Conservation (phyloP, 2,888 invertebrate genomes). For the Sesia apiformis region DNA sequence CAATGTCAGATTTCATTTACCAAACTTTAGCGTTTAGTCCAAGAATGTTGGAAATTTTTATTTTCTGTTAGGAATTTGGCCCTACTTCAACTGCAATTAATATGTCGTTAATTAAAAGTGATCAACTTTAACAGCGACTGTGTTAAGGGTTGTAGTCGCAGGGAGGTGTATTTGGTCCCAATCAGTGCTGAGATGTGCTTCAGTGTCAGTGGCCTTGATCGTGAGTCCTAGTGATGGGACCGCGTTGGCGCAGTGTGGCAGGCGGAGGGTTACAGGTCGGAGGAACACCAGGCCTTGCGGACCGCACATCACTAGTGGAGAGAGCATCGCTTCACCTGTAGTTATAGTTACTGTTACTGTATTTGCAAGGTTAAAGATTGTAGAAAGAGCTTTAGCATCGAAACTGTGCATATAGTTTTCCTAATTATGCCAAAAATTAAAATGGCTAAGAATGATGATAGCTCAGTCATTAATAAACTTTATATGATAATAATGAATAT, state of each 20-base stretch:
- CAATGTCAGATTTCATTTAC: too few relatives aligned
- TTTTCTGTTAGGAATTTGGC: too few relatives aligned
- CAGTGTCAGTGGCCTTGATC: constrained; percentile 86
- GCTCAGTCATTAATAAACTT: too few relatives aligned
- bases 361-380: background rate
- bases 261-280: constrained; percentile 90
- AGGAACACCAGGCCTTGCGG: constrained; percentile 93
- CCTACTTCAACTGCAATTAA: too few relatives aligned
- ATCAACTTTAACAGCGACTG: constrained; percentile 92
- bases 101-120: constrained; percentile 78
- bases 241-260: constrained; percentile 90
- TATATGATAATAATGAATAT: too few relatives aligned
- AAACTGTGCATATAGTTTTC: background rate
- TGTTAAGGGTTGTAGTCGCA: constrained; percentile 87
- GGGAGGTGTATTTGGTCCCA: constrained; percentile 91
- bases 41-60: too few relatives aligned
- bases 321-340: constrained; percentile 93
- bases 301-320: constrained; percentile 97
- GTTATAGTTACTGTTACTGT: background rate
- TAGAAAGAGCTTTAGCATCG: background rate
- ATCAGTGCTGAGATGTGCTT: constrained; percentile 87
- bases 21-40: too few relatives aligned
- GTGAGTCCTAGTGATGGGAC: constrained; percentile 84
- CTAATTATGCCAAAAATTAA: background rate
- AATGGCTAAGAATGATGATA: too few relatives aligned